A percentile compares a stretch with the other conserved stretches of the same genome.
Evolutionary conservation across 2,797 vertebrate species (phyloP).

Genomic region (Synaphobranchus kaupii): DNA sequence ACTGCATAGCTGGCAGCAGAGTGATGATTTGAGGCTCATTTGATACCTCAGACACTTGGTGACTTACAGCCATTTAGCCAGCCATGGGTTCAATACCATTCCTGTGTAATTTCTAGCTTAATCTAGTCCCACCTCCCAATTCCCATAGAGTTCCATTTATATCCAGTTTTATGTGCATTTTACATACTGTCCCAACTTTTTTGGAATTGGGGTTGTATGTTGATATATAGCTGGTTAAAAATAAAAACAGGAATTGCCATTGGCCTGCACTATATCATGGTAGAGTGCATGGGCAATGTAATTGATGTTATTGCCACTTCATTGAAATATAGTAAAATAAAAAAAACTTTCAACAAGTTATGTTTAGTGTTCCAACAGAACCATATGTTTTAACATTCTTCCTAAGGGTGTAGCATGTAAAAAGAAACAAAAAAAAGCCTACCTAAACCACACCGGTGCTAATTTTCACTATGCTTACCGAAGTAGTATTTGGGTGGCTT

Average conservation of each 20-base stretch:
- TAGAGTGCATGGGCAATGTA: not conserved
- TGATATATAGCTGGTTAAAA: no score
- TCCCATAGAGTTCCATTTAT: no score
- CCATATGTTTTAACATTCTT: not conserved
- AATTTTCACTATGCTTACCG: not conserved
- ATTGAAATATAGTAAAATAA: not conserved
- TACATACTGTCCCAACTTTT: no score
- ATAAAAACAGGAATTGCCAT: not conserved
- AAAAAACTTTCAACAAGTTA: not conserved
- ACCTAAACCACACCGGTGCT: not conserved
- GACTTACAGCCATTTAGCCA: no score
- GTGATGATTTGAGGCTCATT: no score
- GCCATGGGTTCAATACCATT: no score
- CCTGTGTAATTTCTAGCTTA: no score
- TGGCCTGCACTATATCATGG: not conserved
- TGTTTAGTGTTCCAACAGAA: not conserved
- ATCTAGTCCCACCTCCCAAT: no score
- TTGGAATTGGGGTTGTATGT: no score
- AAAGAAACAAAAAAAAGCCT: not conserved
- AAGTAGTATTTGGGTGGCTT: not conserved
- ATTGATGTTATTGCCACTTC: not conserved
- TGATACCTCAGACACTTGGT: no score
- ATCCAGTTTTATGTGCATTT: no score
- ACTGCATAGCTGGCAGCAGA: no score
- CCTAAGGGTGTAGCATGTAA: not conserved